phyloP scores from a whole-genome alignment of 2,797 vertebrate species.

The Falco columbarius region DNA sequence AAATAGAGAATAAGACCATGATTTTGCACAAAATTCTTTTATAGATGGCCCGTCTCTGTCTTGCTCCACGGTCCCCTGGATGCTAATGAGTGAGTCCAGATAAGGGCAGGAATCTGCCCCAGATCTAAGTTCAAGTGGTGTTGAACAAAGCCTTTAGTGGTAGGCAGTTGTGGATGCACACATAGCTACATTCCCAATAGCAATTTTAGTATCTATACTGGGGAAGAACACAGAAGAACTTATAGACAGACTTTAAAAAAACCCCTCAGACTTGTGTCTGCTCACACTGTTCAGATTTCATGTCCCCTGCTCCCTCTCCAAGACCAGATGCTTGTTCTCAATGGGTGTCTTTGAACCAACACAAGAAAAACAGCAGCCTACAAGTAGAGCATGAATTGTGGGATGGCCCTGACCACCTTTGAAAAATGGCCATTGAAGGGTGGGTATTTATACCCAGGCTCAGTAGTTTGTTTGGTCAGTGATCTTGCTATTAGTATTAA shows the following conservation, averaged over 20 bases:
- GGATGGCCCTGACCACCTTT: background rate
- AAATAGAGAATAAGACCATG: background rate
- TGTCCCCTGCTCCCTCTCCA: background rate
- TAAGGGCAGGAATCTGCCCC: background rate
- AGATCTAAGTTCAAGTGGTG: background rate
- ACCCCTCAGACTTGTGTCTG: accelerated
- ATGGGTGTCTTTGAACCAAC: conserved; percentile 19
- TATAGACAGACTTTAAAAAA: background rate
- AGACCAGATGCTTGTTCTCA: conserved; percentile 22
- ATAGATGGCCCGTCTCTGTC: background rate
- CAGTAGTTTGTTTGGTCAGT: conserved; percentile 9
- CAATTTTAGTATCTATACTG: background rate
- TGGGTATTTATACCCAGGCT: background rate
- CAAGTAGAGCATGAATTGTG: background rate
- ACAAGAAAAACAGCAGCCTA: conserved; percentile 19
- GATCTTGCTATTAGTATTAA: background rate
- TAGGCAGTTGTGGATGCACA: background rate
- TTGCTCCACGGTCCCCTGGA: background rate
- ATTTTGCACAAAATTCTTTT: background rate
- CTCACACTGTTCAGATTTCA: background rate
- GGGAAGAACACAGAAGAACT: background rate
- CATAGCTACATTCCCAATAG: background rate
- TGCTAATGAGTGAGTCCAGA: background rate
- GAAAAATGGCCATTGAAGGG: background rate
- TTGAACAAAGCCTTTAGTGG: background rate